These are phyloP conservation scores for Rhynchotus rufescens DNA, from an alignment of 2,797 vertebrate species.

Conservation along the genomic window DNA sequence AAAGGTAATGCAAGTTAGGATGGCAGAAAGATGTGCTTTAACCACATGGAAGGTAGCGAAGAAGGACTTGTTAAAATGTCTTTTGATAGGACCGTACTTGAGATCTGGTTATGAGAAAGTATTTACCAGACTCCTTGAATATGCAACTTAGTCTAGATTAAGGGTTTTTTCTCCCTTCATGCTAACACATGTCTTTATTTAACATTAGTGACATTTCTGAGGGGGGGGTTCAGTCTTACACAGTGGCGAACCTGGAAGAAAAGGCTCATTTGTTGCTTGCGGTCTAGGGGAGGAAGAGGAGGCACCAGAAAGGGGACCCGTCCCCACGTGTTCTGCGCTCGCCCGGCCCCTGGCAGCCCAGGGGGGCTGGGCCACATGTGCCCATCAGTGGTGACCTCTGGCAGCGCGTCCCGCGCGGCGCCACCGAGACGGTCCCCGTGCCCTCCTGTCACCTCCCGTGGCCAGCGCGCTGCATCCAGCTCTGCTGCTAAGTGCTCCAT, in stretches of 20 bases:
- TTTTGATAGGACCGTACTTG: conserved; percentile 77
- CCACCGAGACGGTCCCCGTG: not conserved
- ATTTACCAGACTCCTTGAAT: conserved; percentile 82
- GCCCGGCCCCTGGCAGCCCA: not conserved
- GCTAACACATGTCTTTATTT: conserved; percentile 75
- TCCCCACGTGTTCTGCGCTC: not conserved
- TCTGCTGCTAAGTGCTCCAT: conserved; percentile 66
- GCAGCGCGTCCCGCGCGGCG: not conserved
- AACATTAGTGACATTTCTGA: conserved; percentile 78
- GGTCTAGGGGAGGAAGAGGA: conserved; percentile 23
- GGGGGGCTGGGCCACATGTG: fast-evolving
- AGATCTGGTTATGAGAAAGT: conserved; percentile 74
- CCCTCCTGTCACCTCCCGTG: not conserved
- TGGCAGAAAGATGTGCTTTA: conserved; percentile 76
- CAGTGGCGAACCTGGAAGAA: conserved; percentile 21
- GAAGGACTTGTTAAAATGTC: conserved; percentile 67
- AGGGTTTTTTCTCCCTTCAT: conserved; percentile 77
- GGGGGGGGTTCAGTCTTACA: conserved; percentile 72
- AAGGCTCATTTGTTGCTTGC: conserved; percentile 49
- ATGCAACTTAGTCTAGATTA: conserved; percentile 83
- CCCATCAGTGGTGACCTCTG: not conserved
- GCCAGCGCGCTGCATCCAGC: conserved; percentile 42
- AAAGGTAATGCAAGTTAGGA: conserved; percentile 73
- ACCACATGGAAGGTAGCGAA: conserved; percentile 67
- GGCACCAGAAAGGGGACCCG: not conserved